Evolutionary conservation across 2,888 invertebrate genomes (phyloP).

Genomic region (Acrocyrtus sp.): DNA sequence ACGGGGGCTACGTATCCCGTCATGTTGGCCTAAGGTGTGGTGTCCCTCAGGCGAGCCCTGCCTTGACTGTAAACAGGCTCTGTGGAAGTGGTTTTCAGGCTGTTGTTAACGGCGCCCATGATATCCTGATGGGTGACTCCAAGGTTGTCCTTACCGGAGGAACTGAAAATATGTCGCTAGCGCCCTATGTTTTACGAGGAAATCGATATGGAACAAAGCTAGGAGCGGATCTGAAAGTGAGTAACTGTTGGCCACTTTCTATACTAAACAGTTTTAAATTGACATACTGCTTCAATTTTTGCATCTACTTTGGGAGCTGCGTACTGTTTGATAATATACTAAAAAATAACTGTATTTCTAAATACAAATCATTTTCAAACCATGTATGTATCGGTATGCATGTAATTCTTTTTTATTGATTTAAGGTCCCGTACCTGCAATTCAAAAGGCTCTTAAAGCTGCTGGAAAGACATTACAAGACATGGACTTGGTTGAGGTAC

Average conservation of each 20-base stretch:
- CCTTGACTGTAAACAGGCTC: slow-evolving; percentile 88
- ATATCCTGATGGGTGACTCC: slow-evolving; percentile 85
- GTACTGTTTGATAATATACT: too few relatives aligned
- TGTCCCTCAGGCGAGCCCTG: slow-evolving; percentile 85
- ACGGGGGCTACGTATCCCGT: slow-evolving; percentile 87
- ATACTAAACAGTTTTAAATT: too few relatives aligned
- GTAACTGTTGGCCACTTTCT: too few relatives aligned
- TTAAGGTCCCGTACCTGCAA: slow-evolving; percentile 95
- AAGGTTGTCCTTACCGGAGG: slow-evolving; percentile 91
- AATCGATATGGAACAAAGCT: slow-evolving; percentile 89
- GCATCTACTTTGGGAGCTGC: too few relatives aligned
- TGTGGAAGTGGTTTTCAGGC: slow-evolving; percentile 99
- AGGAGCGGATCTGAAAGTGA: slow-evolving; percentile 74
- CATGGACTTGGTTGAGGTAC: slow-evolving; percentile 92
- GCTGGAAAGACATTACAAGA: slow-evolving; percentile 84
- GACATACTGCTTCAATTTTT: too few relatives aligned
- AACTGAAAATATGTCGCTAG: slow-evolving; percentile 94
- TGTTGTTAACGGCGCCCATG: slow-evolving; percentile 75
- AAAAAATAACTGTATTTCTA: too few relatives aligned
- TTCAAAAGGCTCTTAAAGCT: slow-evolving; percentile 82
- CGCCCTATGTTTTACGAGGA: slow-evolving; percentile 86
- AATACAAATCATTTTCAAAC: too few relatives aligned
- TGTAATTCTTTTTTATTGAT: too few relatives aligned
- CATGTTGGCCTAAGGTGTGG: slow-evolving; percentile 88
- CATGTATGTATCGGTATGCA: too few relatives aligned